phyloP scores from a whole-genome alignment of 2,797 vertebrate species.

The Babyrousa celebensis region DNA sequence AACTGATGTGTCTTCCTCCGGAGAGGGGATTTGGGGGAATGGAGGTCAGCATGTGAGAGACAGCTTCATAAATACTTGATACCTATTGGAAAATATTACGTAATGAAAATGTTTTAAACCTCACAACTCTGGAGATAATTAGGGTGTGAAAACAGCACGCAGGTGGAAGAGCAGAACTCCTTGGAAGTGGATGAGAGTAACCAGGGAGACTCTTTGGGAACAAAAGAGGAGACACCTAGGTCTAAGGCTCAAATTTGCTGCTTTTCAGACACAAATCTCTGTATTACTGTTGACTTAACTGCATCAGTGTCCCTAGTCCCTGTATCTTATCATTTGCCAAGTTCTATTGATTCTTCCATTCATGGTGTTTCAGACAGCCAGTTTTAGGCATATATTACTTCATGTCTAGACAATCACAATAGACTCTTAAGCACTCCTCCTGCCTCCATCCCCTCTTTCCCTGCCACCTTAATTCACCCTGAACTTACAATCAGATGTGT shows the following conservation, averaged over 20 bases:
- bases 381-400: slow-evolving; percentile 29
- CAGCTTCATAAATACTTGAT: not conserved
- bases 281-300: not conserved
- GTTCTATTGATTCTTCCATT: slow-evolving; percentile 39
- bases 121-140: not conserved
- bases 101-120: not conserved
- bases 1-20: not conserved
- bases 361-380: slow-evolving; percentile 22
- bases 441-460: not conserved
- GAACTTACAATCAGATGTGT: slow-evolving; percentile 49
- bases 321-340: slow-evolving; percentile 36
- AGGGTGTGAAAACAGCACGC: not conserved
- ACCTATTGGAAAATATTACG: slow-evolving; percentile 24
- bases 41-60: not conserved
- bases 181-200: not conserved
- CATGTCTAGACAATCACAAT: not conserved
- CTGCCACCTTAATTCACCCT: slow-evolving; percentile 20
- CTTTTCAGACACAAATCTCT: slow-evolving; percentile 3
- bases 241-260: not conserved
- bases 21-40: not conserved
- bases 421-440: not conserved
- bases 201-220: not conserved
- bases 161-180: not conserved
- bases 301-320: not conserved
- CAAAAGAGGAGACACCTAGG: not conserved